phyloP scores from a whole-genome alignment of 2,113 vertebrate species.

The Mastomys coucha region DNA sequence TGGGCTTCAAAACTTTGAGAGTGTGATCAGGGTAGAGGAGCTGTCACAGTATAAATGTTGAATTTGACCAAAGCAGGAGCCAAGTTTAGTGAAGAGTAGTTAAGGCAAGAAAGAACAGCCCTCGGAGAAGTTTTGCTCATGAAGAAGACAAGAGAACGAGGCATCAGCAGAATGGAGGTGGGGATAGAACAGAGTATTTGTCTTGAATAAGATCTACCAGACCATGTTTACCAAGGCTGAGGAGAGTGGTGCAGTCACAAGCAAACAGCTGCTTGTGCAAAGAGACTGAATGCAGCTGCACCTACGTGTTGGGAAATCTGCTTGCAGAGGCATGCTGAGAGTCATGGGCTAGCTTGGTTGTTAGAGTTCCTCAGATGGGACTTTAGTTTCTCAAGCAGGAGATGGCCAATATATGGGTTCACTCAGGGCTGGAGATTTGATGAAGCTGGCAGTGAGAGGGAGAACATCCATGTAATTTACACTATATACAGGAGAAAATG shows the following conservation, averaged over 20 bases:
- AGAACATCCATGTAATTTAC: not conserved
- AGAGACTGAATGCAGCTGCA: not conserved
- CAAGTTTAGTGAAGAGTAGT: not conserved
- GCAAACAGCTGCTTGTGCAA: not conserved
- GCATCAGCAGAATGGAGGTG: not conserved
- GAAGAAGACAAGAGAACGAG: not conserved
- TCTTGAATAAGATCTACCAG: not conserved
- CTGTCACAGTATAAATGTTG: not conserved
- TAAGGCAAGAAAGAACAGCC: not conserved
- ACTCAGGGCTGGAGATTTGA: not conserved
- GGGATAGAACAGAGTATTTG: not conserved
- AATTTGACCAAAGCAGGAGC: not conserved
- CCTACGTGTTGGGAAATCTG: not conserved
- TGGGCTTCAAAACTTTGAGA: not conserved
- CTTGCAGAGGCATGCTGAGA: not conserved
- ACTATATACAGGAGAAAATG: conserved; percentile 8
- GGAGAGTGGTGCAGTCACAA: not conserved
- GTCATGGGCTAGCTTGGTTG: too few species aligned
- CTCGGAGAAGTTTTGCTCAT: not conserved
- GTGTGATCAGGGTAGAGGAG: not conserved
- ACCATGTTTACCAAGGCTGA: not conserved
- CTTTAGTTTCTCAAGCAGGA: not conserved
- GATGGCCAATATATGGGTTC: not conserved
- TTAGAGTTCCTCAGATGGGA: not conserved
- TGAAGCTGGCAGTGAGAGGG: not conserved